These are phyloP conservation scores for Xiphophorus couchianus DNA, from an alignment of 2,113 vertebrate species.

Conservation along the genomic window DNA sequence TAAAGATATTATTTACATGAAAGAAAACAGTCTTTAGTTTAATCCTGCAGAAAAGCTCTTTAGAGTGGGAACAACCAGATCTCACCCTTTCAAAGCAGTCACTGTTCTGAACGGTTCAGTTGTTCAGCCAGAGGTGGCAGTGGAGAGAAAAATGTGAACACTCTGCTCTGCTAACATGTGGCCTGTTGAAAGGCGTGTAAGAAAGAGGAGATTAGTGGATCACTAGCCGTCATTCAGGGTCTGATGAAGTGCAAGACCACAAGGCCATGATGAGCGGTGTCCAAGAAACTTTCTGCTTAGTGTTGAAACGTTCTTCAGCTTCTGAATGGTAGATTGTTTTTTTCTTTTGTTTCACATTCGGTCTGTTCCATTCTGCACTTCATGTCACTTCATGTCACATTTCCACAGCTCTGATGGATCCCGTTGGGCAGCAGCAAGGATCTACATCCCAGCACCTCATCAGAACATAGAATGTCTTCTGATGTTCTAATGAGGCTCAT, in stretches of 20 bases:
- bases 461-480: no score
- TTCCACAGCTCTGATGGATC: no score
- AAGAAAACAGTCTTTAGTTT: conserved; percentile 41
- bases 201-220: background rate
- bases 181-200: background rate
- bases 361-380: no score
- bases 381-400: no score
- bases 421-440: no score
- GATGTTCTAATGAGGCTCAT: background rate
- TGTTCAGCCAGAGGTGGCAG: conserved; percentile 5
- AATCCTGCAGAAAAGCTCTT: conserved; percentile 1
- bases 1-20: conserved; percentile 83
- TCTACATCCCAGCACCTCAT: no score
- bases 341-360: no score
- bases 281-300: background rate
- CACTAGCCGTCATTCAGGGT: background rate
- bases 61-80: background rate
- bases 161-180: background rate
- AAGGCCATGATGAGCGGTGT: background rate
- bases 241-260: background rate
- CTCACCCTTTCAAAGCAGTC: background rate
- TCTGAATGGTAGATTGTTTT: no score
- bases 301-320: background rate
- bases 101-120: background rate
- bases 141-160: background rate